These are phyloP conservation scores for Gryon sp. DNA, from an alignment of 1,140 invertebrate genomes.

Conservation along the genomic window DNA sequence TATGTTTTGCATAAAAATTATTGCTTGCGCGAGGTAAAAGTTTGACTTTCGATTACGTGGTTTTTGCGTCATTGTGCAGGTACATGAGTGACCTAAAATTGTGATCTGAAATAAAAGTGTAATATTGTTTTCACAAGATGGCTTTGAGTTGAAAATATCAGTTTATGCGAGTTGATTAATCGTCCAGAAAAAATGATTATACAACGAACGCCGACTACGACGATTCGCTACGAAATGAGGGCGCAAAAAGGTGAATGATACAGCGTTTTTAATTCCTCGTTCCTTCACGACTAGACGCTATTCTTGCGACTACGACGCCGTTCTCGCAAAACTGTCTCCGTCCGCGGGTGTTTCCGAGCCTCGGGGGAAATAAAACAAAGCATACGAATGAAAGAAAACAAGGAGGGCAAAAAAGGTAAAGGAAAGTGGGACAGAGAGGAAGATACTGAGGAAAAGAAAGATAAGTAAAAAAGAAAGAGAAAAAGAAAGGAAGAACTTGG, in stretches of 20 bases:
- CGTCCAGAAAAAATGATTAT: constrained; percentile 52
- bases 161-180: constrained; percentile 49
- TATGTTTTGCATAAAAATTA: constrained; percentile 24
- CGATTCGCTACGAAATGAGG: not conserved
- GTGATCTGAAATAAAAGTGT: no score
- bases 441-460: constrained; percentile 6
- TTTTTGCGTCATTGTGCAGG: no score
- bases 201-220: no score
- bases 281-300: constrained; percentile 33
- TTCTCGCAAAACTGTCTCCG: constrained; percentile 54
- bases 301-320: constrained; percentile 22
- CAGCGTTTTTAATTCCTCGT: constrained; percentile 45
- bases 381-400: constrained; percentile 61
- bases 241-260: constrained; percentile 16
- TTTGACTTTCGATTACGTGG: no score
- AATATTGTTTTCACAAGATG: no score
- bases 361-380: constrained; percentile 66
- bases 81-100: no score
- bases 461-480: no score
- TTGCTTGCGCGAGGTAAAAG: not conserved
- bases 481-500: constrained; percentile 7
- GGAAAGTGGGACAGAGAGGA: constrained; percentile 28
- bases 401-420: constrained; percentile 42
- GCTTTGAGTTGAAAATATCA: not conserved
- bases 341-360: constrained; percentile 53